Percentiles rank a stretch among this genome's conserved stretches.
These are phyloP conservation scores for Gnatocerus cornutus DNA, from an alignment of 2,888 invertebrate genomes.

Conservation along the genomic window DNA sequence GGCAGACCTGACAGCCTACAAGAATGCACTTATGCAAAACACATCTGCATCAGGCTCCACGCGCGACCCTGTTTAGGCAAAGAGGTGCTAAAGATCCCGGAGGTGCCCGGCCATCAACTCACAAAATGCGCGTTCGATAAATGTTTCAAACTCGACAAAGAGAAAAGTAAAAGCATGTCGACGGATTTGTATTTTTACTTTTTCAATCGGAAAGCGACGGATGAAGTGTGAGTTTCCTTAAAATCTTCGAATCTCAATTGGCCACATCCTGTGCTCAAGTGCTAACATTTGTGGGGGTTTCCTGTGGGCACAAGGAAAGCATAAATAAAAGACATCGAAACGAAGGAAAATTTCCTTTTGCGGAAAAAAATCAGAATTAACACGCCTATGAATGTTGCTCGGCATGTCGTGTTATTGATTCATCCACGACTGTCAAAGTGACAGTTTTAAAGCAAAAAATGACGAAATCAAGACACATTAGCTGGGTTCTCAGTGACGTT, in stretches of 20 bases:
- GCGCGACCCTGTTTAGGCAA: slow-evolving; percentile 50
- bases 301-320: neutral
- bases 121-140: slow-evolving; percentile 8
- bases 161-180: slow-evolving; percentile 1
- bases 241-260: neutral
- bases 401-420: too few relatives aligned
- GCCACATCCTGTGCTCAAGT: neutral
- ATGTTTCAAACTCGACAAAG: neutral
- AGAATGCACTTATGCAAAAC: slow-evolving; percentile 69
- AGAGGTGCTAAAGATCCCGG: slow-evolving; percentile 45
- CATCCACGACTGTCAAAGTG: too few relatives aligned
- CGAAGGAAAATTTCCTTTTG: too few relatives aligned
- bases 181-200: neutral
- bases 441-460: too few relatives aligned
- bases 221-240: neutral
- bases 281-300: neutral
- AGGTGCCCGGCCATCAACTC: slow-evolving; percentile 29
- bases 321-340: neutral
- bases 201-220: neutral
- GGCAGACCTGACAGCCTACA: slow-evolving; percentile 69
- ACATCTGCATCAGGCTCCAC: slow-evolving; percentile 59
- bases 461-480: too few relatives aligned
- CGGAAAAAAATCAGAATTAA: too few relatives aligned
- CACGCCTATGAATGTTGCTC: too few relatives aligned
- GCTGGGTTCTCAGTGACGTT: too few relatives aligned